Evolutionary conservation across 2,888 invertebrate genomes (phyloP), one percentile per base, ranked within the genome.

Genomic region (Chromoteleia sp.): DNA sequence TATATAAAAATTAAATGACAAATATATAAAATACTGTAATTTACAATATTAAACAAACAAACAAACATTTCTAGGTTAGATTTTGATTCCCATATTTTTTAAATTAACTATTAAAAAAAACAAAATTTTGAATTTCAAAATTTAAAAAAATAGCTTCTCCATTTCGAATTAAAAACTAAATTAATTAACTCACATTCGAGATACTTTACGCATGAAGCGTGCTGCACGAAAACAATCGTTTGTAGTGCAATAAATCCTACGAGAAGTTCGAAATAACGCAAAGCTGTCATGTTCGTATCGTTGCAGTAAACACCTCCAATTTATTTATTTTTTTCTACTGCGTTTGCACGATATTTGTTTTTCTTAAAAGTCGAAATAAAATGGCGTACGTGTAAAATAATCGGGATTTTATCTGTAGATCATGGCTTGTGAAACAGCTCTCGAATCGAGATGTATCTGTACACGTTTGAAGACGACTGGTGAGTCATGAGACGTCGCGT

Each of bases 401-500:
- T 52, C 30, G 52, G 12, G 14, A 30, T 54, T 54, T 54, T 17
- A 54, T 54, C 54, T 54, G 33, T 54, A 33, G 33, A 33, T 54
- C 54, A 54, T 54, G 17, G 33, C 14, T 30, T 12, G 10, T n/a
- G n/a, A n/a, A n/a, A n/a, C n/a, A n/a, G n/a, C n/a, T n/a, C n/a
- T n/a, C n/a, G n/a, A n/a, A n/a, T n/a, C n/a, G n/a, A n/a, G n/a
- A n/a, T n/a, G n/a, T n/a, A n/a, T n/a, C n/a, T n/a, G n/a, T n/a
- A n/a, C n/a, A n/a, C n/a, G n/a, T n/a, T n/a, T n/a, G n/a, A n/a
- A n/a, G n/a, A n/a, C n/a, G n/a, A n/a, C n/a, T 21, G 48, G 48
- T 48, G 48, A 48, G 48, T 48, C 48, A 48, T 48, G 21, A 5
- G n/a, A n/a, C 21, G 48, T 48, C 19, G 48, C 21, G 21, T 12